Evolutionary conservation across 64 coral and sea anemone genomes (phyloP), one percentile per base, ranked within the genome.

Genomic region (Exaiptasia diaphana): DNA sequence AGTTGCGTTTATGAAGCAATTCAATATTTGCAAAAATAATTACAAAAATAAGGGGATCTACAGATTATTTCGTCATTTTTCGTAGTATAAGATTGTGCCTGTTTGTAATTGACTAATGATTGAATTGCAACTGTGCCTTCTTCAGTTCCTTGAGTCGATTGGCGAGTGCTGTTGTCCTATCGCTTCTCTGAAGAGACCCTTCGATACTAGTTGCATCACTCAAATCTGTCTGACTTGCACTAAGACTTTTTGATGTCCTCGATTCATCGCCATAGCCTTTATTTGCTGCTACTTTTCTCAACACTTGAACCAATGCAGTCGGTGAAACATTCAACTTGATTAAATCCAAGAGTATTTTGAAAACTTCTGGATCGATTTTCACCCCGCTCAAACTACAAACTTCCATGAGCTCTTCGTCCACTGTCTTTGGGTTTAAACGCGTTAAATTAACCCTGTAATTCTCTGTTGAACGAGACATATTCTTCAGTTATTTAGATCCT

Each of bases 331-430:
- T 99, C 25, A 93, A 61, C 76, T 93, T 92, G 26, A 99, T 93
- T 44, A 99, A 85, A 57, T 99, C 95, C 36, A 99, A 75, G 29
- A 99, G 59, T 63, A 93, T 93, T 72, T 99, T 92, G 62, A 99
- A 99, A 5, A 99, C 89, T 60, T 99, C 89, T 1, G 85, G 68
- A 23, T 99, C 95, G 25, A 99, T 41, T 59, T 79, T 93, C 1
- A 99, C 95, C 35, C 95, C 95, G 46, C 95, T 99, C 55, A 99
- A 77, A 23, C 85, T 99, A 31, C 95, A 99, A 24, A 99, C 18
- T 10, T 99, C 95, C 0, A 93, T 41, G 38, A 99, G 68, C 45
- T 99, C 95, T 67, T 99, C 90, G 10, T 99, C 95, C 31, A 85
- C 38, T 26, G 76, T 91, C 58, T 92, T 88, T 20, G 95, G 61